Base-by-base conservation (phyloP, 2,888 invertebrate genomes). In the Bombyx huttoni region DNA sequence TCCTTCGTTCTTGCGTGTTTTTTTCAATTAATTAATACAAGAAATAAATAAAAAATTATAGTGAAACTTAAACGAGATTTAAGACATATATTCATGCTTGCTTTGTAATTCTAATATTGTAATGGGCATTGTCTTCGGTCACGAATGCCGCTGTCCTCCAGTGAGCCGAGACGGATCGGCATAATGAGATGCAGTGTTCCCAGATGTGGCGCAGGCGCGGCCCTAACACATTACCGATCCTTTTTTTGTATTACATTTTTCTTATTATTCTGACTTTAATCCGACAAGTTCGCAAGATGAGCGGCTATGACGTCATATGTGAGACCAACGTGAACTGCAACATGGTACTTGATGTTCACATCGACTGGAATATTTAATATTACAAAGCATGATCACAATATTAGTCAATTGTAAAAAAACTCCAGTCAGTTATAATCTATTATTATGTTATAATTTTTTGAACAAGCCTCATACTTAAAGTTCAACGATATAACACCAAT, bases 171-270 rank as follows among this genome's bases (percentile, higher is more conserved):
- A 81, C 83, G 73, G 78, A 71, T 75, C 73, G 75, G 74, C 76
- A 78, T 84, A 83, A 84, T 82, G 80, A 81, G 80, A 81, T 83
- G 84, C 85, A 81, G 75, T 78, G 76, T 78, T 75, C 75, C 74
- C 87, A 86, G 84, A 86, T 86, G 86, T 78, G 80, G 76, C 81
- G 80, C 86, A 86, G 82, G 78, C 85, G 85, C 78, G 78, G 77
- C 81, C 73, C 72, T 60, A 65, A 71, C 65, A 65, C 70, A 67
- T 66, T 68, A 68, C 65, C 69, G 70, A 73, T 81, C 81, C 82
- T 84, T 84, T 78, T 78, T 73, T 73, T 70, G 68, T 68, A 70
- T 58, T 55, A 58, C 63, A 65, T 67, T 60, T 75, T 73, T 74
- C 70, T 73, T 76, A 59, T 61, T 40, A 40, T 40, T 40, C 40